Percentiles rank a stretch among this genome's conserved stretches.
Conservation (phyloP, 2,113 vertebrate species). For the Xiphophorus hellerii region DNA sequence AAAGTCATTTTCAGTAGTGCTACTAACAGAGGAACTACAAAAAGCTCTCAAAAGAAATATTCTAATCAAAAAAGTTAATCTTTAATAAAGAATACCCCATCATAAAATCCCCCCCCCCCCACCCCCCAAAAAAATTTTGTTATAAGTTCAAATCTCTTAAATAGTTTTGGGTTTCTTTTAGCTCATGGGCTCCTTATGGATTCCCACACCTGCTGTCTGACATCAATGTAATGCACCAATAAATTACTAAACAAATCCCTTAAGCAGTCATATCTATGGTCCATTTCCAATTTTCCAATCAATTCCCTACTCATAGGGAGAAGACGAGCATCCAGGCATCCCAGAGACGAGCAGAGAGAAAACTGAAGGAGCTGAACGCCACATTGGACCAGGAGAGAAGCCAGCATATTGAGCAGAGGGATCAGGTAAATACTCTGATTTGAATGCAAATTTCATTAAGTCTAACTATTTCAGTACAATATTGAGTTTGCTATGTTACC, state of each 20-base stretch:
- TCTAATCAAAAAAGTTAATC: not conserved
- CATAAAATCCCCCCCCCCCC: too few relatives aligned
- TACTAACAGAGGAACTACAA: not conserved
- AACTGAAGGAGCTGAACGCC: constrained; percentile 90
- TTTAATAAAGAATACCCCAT: not conserved
- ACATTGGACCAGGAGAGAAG: constrained; percentile 91
- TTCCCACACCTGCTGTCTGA: too few relatives aligned
- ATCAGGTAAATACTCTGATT: constrained; percentile 83
- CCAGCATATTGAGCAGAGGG: constrained; percentile 88
- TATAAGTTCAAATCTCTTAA: too few relatives aligned
- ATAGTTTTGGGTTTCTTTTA: too few relatives aligned
- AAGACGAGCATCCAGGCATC: constrained; percentile 84
- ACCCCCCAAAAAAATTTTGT: too few relatives aligned
- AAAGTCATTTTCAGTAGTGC: too few relatives aligned
- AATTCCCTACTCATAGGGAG: constrained; percentile 76
- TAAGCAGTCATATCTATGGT: not conserved
- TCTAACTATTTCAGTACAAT: not conserved
- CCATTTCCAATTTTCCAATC: not conserved
- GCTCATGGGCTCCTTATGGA: too few relatives aligned
- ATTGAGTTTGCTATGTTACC: not conserved
- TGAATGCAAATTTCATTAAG: not conserved
- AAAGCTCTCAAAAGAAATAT: not conserved
- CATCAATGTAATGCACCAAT: too few relatives aligned
- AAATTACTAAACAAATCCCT: too few relatives aligned
- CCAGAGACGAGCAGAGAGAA: constrained; percentile 89